Evolutionary conservation across 2,113 vertebrate species (phyloP), one percentile per base, ranked within the genome.

Genomic region (Hystrix brachyura): DNA sequence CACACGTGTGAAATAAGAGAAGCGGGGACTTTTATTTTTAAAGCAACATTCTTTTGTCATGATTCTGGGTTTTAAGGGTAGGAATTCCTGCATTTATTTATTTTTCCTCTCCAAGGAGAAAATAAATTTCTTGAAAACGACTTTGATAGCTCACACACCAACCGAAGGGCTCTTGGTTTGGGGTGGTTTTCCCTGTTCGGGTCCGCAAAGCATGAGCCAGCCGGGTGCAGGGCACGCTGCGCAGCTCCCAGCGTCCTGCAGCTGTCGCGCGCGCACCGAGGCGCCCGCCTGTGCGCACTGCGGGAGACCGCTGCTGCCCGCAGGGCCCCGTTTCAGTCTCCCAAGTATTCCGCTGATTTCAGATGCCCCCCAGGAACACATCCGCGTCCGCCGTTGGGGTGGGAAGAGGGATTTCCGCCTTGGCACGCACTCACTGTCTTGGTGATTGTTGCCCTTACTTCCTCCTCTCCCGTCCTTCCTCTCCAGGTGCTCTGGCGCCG

Each of bases 321-420:
- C 4, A 0, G 21, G 38, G 25, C 21, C n/a, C 60, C 25, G 0
- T 11, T 23, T 2, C 12, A 14, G 25, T 15, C 21, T 62, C 48
- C 14, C 51, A 51, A 0, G 1, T 11, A 1, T 2, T 46, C 6
- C 1, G 21, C 19, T 60, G 1, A 65, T 69, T 91, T 83, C 65
- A 57, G 13, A 53, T 0, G 3, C 6, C 25, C 9, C 2, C 53
- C 29, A 3, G 15, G 71, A 79, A 90, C 84, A 8, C 38, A 0
- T 1, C 67, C 0, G 1, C 0, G 3, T 5, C 7, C 15, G 82
- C 19, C 0, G 3, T 0, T 15, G 51, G 1, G 0, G 60, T 4
- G 55, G 90, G 65, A 43, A 62, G 43, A 48, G 3, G 32, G 2
- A 59, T 59, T 27, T 65, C 74, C 4, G 29, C 74, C 71, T 5